Evolutionary conservation across 2,888 invertebrate genomes (phyloP), one percentile per base, ranked within the genome.

Genomic region (Yponomeuta sedellus): DNA sequence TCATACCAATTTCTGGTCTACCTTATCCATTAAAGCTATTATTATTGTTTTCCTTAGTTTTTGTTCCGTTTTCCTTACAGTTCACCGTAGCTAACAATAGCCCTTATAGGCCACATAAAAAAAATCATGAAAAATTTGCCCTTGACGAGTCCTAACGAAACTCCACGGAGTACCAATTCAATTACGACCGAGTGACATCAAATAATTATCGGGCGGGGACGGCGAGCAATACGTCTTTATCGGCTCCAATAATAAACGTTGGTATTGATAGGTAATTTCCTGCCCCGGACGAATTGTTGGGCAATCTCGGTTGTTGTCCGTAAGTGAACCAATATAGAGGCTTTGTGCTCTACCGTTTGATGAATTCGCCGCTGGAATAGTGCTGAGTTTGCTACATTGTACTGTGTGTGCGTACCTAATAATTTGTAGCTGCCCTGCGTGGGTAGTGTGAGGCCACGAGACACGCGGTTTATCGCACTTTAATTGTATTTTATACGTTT

Each of bases 221-320:
- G 44, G 44, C 2, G 44, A 52, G 44, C 44, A 52, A 52, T 52
- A 12, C 44, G 16, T 52, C 44, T 52, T 16, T 16, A 52, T 52
- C 44, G 16, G 12, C 12, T 16, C 16, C 16, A 34, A 52, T 16
- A 52, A 52, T 52, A 52, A 52, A 16, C 44, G 44, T 52, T 52
- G 34, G 34, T 34, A 52, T 52, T 52, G 44, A 52, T 52, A 52
- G 44, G 44, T 52, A 52, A 52, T 52, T 52, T 52, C 44, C 44
- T 2, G 44, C 44, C 44, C 5, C 44, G 1, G 44, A 12, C 44
- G 44, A 52, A 52, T 52, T 52, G 44, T 52, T 52, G 44, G 16
- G 44, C 44, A 52, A 52, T 52, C 44, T 3, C 44, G 16, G 16
- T 52, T 52, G 44, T 52, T 52, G 12, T 44, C 10, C 16, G 44